Percentiles rank a stretch among this genome's conserved stretches.
Evolutionary conservation across 1,140 invertebrate species (phyloP).

Genomic region (Drosophila malerkotliana): DNA sequence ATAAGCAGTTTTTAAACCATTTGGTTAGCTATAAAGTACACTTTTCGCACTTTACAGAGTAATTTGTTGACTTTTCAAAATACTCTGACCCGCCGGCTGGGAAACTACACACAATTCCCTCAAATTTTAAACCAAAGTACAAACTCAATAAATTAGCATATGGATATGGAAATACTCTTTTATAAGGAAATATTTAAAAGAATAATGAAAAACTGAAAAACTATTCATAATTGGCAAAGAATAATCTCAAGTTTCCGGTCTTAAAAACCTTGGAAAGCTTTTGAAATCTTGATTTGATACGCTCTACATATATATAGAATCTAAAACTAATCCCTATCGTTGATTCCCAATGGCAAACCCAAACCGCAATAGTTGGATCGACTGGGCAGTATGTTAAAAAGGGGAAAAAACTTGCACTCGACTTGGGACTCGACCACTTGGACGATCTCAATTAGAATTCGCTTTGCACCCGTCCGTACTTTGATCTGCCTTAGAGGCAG

Average conservation of each 20-base stretch:
- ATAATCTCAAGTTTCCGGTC: constrained; percentile 5
- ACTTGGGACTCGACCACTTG: constrained; percentile 42
- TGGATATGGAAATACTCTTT: neutral
- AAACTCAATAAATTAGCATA: neutral
- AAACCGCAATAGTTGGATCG: constrained; percentile 9
- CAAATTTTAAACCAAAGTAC: neutral
- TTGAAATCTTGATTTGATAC: constrained; percentile 18
- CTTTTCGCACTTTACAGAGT: neutral
- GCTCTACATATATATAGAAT: neutral
- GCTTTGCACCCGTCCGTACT: constrained; percentile 51
- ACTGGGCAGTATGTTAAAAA: neutral
- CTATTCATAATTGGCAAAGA: neutral
- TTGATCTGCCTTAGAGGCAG: constrained; percentile 45
- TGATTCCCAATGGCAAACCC: neutral
- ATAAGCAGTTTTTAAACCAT: neutral
- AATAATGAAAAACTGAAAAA: neutral
- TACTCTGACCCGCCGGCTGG: neutral
- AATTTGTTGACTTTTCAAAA: neutral
- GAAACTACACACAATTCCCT: neutral
- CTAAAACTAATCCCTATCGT: constrained; percentile 12
- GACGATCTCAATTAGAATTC: constrained; percentile 46
- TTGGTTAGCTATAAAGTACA: neutral
- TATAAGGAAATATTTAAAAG: neutral
- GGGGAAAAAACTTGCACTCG: constrained; percentile 41
- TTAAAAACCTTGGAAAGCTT: constrained; percentile 3